Conservation (phyloP, 2,797 vertebrate species). For the Pampus argenteus region DNA sequence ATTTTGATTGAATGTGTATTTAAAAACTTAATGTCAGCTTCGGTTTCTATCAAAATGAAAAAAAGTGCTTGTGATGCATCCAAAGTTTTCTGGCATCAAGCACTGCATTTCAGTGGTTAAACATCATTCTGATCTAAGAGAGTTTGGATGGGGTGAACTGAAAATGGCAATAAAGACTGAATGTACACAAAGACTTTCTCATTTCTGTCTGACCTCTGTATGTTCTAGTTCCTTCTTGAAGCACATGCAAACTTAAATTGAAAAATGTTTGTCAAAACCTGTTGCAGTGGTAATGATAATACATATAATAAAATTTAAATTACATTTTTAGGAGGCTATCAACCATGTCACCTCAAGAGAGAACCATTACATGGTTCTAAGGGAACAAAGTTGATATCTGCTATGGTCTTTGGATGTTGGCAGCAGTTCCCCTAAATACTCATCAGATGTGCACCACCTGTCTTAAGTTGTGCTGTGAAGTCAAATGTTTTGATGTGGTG, state of each 20-base stretch:
- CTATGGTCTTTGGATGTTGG: conserved; percentile 15
- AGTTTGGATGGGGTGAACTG: neutral
- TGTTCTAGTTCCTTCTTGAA: too few species aligned
- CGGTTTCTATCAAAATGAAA: neutral
- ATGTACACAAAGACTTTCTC: neutral
- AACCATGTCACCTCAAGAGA: too few species aligned
- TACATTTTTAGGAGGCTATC: too few species aligned
- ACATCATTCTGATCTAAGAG: neutral
- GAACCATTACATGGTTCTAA: neutral
- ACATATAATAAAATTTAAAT: too few species aligned
- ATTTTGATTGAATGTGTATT: neutral
- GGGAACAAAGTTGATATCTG: neutral
- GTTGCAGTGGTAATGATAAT: too few species aligned
- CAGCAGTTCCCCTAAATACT: conserved; percentile 28
- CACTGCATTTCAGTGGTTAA: neutral
- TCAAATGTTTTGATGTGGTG: conserved; percentile 20
- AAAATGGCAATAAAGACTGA: neutral
- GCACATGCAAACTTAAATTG: too few species aligned
- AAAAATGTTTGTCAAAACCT: too few species aligned
- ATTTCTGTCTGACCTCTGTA: too few species aligned
- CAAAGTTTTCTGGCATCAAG: neutral
- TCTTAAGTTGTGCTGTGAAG: neutral
- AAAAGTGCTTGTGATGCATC: neutral
- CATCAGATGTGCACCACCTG: conserved; percentile 34
- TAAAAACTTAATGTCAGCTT: neutral